These are phyloP conservation scores for Trichosurus vulpecula DNA, from an alignment of 2,797 vertebrate species.

Conservation along the genomic window DNA sequence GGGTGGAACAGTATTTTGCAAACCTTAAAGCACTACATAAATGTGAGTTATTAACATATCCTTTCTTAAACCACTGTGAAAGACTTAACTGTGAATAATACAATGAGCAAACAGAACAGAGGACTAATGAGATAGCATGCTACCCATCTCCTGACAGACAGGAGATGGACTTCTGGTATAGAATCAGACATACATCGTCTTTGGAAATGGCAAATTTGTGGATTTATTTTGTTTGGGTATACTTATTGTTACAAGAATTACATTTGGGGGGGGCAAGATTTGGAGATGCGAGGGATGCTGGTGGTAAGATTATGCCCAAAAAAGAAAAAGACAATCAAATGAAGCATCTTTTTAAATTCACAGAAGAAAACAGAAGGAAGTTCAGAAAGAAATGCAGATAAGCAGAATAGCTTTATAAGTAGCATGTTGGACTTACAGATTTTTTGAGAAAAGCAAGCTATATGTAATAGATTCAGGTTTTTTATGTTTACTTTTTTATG, in stretches of 20 bases:
- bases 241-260: neutral
- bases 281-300: neutral
- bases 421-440: neutral
- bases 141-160: neutral
- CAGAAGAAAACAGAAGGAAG: neutral
- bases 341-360: neutral
- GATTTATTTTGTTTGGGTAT: neutral
- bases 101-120: too few relatives aligned
- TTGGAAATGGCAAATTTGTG: neutral
- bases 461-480: neutral
- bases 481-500: neutral
- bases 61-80: too few relatives aligned
- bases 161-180: neutral
- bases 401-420: neutral
- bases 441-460: neutral
- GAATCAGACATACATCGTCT: neutral
- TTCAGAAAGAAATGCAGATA: neutral
- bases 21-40: too few relatives aligned
- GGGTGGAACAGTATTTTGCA: too few relatives aligned
- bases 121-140: neutral
- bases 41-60: too few relatives aligned
- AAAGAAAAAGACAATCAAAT: neutral
- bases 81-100: too few relatives aligned
- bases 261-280: neutral
- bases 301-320: neutral